Evolutionary conservation across 92 coral and sea anemone species (phyloP), one percentile per base, ranked within the genome.

Genomic region (Diadumene lineata): DNA sequence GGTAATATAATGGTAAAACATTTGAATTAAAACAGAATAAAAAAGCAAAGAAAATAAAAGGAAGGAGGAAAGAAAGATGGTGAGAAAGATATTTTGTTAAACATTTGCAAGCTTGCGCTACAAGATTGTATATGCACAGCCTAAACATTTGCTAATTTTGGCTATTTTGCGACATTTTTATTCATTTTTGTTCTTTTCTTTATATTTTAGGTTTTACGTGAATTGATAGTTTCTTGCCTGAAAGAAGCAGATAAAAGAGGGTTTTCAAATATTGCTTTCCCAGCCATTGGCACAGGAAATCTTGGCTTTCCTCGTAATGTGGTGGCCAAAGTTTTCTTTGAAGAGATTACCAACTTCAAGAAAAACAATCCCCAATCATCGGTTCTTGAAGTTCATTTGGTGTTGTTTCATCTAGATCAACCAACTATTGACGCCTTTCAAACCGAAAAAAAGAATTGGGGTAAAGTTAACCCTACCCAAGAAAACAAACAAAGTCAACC

Each of bases 241-340:
- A 32, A 58, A 0, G 82, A 88, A 82, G 84, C 90, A 6, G 79
- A 82, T 58, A 73, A 68, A 29, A 73, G 74, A 75, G 74, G 72
- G 8, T 75, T 85, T 23, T 74, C 74, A 2, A 84, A 74, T 22
- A 88, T 92, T 29, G 87, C 97, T 44, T 80, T 91, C 26, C 97
- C 97, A 10, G 97, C 97, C 38, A 87, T 91, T 60, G 97, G 97
- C 27, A 91, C 97, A 26, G 97, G 97, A 43, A 81, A 78, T 7
- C 83, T 87, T 17, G 62, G 74, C 1, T 91, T 84, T 82, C 97
- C 92, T 11, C 80, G 74, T 32, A 61, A 77, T 38, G 68, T 79
- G 0, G 92, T 88, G 31, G 93, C 93, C 30, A 81, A 69, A 8
- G 68, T 72, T 26, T 86, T 88, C 79, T 88, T 88, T 38, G 97